Base-by-base conservation (phyloP, 2,888 invertebrate genomes). In the Clistopyga incitator region DNA sequence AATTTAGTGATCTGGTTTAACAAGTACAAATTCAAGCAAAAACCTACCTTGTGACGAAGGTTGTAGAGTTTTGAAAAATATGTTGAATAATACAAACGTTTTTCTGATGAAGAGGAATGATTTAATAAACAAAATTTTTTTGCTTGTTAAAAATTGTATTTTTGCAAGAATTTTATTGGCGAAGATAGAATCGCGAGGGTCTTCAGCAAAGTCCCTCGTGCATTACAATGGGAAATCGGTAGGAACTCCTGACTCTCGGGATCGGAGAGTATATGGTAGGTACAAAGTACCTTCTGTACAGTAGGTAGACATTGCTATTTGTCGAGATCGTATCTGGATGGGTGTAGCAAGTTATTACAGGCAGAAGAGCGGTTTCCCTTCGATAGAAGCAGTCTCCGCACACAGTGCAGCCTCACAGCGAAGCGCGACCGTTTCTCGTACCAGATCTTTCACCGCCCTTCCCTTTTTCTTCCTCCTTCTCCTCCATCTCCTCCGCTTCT, bases 301-400 rank as follows among this genome's bases (percentile, higher is more conserved):
- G 89, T 89, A 88, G 88, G 88, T 80, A 89, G 88, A 89, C 88
- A 89, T 90, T 90, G 89, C 91, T 90, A 91, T 91, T 91, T 91
- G 91, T 91, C 90, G 91, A 91, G 91, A 91, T 91, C 85, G 81
- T 90, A 91, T 91, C 92, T 88, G 86, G 88, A 88, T 90, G 89
- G 89, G 88, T 90, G 90, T 90, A 91, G 88, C 89, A 89, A 92
- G 90, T 91, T 92, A 92, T 92, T 90, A 91, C 89, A 87, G 88
- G 79, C 87, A 87, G 88, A 89, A 89, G 89, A 89, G 84, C 85
- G 84, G 71, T 79, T 79, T 75, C 71, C 74, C 71, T 64, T 83
- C 71, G 71, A 65, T 72, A 34, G 65, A 50, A 82, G 67, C 81
- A 67, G 75, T 59, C 56, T 59, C 34, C 45, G 13, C 42, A 45